Evolutionary conservation across 2,797 vertebrate genomes (phyloP), one percentile per base, ranked within the genome.

Genomic region (Tokudaia muenninki): DNA sequence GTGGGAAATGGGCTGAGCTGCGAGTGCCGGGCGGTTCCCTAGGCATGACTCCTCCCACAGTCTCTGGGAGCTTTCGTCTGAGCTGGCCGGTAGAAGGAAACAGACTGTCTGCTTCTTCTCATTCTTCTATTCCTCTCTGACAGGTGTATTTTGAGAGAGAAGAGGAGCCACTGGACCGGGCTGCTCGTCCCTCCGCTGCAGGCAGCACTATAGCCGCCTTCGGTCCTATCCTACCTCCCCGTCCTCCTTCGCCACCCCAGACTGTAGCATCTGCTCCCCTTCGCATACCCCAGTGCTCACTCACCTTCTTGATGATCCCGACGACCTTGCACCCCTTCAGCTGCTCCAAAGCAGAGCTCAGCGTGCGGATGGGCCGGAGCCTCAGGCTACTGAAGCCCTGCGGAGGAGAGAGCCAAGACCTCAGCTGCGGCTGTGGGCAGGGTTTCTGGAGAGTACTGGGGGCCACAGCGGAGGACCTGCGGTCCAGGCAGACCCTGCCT

Each of bases 301-400:
- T 98, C 97, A 99, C 99, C 99, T 99, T 99, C 97, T 99, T 99
- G 3, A 99, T 98, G 97, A 99, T 99, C 87, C 99, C 99, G 34
- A 99, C 98, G 78, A 99, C 99, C 96, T 99, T 99, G 97, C 99
- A 99, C 97, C 98, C 99, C 95, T 99, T 99, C 97, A 99, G 98
- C 97, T 99, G 99, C 97, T 99, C 99, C 98, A 99, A 99, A 0
- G 99, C 99, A 0, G 99, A 99, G 97, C 99, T 99, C 97, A 99
- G 98, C 0, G 99, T 99, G 99, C 99, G 99, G 98, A 99, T 99
- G 0, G 99, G 99, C 90, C 99, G 99, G 96, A 99, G 99, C 96
- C 99, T 99, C 97, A 99, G 98, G 98, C 99, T 99, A 99, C 99
- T 99, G 98, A 99, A 99, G 94, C 99, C 99, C 99, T 99, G 98